phyloP scores from a whole-genome alignment of 2,888 invertebrate genomes.

The Beris chalybata region DNA sequence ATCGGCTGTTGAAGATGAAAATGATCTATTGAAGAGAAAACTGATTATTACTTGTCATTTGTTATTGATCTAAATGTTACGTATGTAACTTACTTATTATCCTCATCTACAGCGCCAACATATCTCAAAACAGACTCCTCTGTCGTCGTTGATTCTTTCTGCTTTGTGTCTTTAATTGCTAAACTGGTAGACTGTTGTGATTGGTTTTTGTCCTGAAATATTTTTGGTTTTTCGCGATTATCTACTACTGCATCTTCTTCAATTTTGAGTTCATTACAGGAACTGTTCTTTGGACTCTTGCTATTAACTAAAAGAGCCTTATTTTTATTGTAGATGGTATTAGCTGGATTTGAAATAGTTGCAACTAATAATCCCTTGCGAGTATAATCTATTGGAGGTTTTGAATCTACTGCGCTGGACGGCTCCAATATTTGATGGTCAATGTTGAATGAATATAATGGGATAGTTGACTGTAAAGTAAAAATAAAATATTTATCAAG shows the following conservation, averaged over 20 bases:
- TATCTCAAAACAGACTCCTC: conserved; percentile 56
- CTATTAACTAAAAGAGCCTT: not conserved
- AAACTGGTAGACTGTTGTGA: conserved; percentile 35
- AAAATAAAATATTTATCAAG: not conserved
- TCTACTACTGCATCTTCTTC: conserved; percentile 39
- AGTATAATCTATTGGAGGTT: conserved; percentile 19
- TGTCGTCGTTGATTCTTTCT: conserved; percentile 52
- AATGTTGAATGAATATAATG: conserved; percentile 56
- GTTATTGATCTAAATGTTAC: not conserved
- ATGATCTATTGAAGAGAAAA: conserved; percentile 46
- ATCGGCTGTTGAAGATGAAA: conserved; percentile 56
- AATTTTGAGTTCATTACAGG: conserved; percentile 38
- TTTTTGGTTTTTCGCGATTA: conserved; percentile 37
- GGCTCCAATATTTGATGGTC: conserved; percentile 49
- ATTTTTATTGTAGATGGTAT: not conserved
- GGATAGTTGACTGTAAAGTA: conserved; percentile 53
- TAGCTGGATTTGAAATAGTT: no score
- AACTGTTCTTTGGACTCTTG: no score
- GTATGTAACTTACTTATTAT: conserved; percentile 53
- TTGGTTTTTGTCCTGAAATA: conserved; percentile 42
- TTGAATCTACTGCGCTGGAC: conserved; percentile 24
- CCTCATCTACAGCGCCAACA: conserved; percentile 57
- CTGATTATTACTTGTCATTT: not conserved
- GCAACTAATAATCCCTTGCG: no score
- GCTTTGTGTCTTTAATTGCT: conserved; percentile 49